A percentile compares a stretch with the other conserved stretches of the same genome.
These are phyloP conservation scores for Hoplias malabaricus DNA, from an alignment of 2,113 vertebrate species.

Conservation along the genomic window DNA sequence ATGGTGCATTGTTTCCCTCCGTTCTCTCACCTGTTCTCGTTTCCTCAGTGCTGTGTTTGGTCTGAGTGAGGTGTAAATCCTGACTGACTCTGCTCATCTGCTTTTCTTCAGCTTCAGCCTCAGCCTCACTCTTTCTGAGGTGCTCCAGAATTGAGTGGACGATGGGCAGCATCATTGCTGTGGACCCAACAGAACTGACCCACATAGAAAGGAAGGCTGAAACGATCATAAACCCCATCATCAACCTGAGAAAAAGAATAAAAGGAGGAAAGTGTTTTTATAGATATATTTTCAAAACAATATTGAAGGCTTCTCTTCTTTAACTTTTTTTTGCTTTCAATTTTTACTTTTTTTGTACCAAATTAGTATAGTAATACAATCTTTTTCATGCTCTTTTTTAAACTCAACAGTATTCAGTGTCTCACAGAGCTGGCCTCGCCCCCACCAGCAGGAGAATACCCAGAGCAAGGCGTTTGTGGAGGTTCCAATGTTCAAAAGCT, in stretches of 20 bases:
- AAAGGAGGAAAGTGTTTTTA: too few species aligned
- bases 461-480: slow-evolving; percentile 90
- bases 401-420: slow-evolving; percentile 48
- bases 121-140: slow-evolving; percentile 69
- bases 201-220: slow-evolving; percentile 95
- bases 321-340: too few species aligned
- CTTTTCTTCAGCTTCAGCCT: slow-evolving; percentile 48
- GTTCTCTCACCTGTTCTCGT: slow-evolving; percentile 31
- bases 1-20: background rate
- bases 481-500: slow-evolving; percentile 83
- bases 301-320: too few species aligned
- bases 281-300: too few species aligned
- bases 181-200: slow-evolving; percentile 92
- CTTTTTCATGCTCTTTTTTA: background rate
- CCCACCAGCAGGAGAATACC: slow-evolving; percentile 80
- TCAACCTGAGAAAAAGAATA: slow-evolving; percentile 70
- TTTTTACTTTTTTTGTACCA: too few species aligned
- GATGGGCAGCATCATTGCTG: slow-evolving; percentile 95
- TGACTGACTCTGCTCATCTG: slow-evolving; percentile 47
- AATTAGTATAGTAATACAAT: background rate
- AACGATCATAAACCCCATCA: slow-evolving; percentile 91
- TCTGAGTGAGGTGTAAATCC: slow-evolving; percentile 47
- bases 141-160: slow-evolving; percentile 81
- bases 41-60: background rate
- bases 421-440: slow-evolving; percentile 89